Percentiles rank a stretch among this genome's conserved stretches.
phyloP scores from a whole-genome alignment of 2,113 vertebrate genomes.

The Macquaria ambigua region DNA sequence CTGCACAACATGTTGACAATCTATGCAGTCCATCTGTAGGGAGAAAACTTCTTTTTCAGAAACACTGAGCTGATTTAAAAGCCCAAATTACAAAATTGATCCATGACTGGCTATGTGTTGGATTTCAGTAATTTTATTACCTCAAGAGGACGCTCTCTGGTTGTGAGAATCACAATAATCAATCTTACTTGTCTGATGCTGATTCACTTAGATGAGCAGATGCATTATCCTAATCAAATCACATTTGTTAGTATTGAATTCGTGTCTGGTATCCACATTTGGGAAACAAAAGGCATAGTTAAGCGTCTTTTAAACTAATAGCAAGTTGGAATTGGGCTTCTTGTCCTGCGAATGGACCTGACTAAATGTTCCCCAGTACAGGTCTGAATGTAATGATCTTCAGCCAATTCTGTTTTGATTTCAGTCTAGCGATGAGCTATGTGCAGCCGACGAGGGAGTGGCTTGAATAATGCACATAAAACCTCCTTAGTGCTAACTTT shows the following conservation, averaged over 20 bases:
- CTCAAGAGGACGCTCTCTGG: background rate
- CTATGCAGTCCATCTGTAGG: constrained; percentile 28
- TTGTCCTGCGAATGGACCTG: background rate
- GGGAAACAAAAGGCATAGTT: background rate
- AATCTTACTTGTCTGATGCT: constrained; percentile 4
- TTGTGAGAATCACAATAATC: constrained; percentile 7
- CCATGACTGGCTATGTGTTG: background rate
- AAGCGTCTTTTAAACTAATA: background rate
- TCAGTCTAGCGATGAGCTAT: constrained; percentile 19
- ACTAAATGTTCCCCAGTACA: background rate
- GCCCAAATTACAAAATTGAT: constrained; percentile 22
- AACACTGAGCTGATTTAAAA: constrained; percentile 13
- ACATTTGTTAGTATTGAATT: constrained; percentile 12
- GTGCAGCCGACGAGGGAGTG: background rate
- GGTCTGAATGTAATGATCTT: constrained; percentile 15
- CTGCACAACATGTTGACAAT: constrained; percentile 39
- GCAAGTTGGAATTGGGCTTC: background rate
- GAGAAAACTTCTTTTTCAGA: constrained; percentile 5
- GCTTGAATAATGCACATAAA: constrained; percentile 59
- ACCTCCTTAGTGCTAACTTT: constrained; percentile 52
- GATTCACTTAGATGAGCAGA: constrained; percentile 25
- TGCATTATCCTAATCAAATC: constrained; percentile 44
- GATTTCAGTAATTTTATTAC: constrained; percentile 36
- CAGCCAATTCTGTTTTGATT: constrained; percentile 27
- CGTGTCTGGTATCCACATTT: background rate